Evolutionary conservation across 2,888 invertebrate species (phyloP).

Genomic region (Oscheius myriophilus): DNA sequence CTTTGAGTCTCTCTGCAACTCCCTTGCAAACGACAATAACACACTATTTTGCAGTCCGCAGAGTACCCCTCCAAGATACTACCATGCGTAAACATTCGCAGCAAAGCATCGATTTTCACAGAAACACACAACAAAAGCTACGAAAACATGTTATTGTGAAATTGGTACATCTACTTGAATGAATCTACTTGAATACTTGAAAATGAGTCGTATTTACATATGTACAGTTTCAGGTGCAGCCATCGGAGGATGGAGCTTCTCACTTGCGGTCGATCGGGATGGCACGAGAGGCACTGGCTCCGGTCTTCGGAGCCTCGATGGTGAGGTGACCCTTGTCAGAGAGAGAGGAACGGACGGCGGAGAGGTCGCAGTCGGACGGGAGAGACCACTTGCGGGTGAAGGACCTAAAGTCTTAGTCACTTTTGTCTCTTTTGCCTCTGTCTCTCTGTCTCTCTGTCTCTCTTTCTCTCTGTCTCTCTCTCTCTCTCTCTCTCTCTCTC

Average conservation of each 20-base stretch:
- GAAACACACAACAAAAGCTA: no score
- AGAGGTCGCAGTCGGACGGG: constrained; percentile 41
- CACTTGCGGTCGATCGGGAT: constrained; percentile 16
- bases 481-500: neutral
- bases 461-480: neutral
- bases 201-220: no score
- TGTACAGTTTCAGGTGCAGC: no score
- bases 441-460: neutral
- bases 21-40: no score
- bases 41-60: no score
- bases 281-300: neutral
- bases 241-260: neutral
- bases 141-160: no score
- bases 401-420: constrained; percentile 32
- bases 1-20: no score
- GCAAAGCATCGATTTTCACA: no score
- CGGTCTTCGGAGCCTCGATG: constrained; percentile 41
- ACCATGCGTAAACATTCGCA: no score
- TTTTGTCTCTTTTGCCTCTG: neutral
- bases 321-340: constrained; percentile 35
- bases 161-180: no score
- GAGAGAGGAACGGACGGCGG: constrained; percentile 34
- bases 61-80: no score
- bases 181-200: no score
- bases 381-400: constrained; percentile 43